Evolutionary conservation across 2,888 invertebrate species (phyloP), one percentile per base, ranked within the genome.

Genomic region (Himalopsyche kuldschensis): DNA sequence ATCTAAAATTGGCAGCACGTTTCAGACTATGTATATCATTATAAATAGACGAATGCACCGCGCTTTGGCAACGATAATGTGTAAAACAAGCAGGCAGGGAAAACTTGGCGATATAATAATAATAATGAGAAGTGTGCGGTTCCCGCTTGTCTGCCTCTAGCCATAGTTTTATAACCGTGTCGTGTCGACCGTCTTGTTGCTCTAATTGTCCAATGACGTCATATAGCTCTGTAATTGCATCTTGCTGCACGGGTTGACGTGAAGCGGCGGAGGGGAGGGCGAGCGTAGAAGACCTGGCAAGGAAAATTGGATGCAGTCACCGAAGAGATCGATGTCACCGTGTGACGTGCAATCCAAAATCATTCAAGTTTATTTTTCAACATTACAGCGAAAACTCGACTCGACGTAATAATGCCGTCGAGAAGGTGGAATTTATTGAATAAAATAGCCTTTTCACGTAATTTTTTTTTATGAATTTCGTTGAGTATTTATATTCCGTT

Each of bases 131-230:
- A 46, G 55, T 80, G 55, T 27, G 24, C 78, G 78, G 80, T 47
- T 30, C 27, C 80, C 41, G 75, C 46, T 80, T 46, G 75, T 75
- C 80, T 76, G 35, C 75, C 80, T 75, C 47, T 20, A 75, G 55
- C 41, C 41, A 41, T 15, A 41, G 41, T 41, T 15, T 41, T 35
- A 41, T 41, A 41, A 15, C 80, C 15, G 55, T 41, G 46, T 75
- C 80, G 75, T 41, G 63, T 81, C 76, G 24, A 46, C 48, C 63
- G 84, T 41, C 80, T 63, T 75, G 83, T 76, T 47, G 79, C 48
- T 84, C 63, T 84, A 84, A 84, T 84, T 84, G 81, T 84, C 75
- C 81, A 78, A 84, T 84, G 81, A 81, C 79, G 81, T 84, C 84
- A 84, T 69, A 47, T 47, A 41, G 63, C 78, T 31, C 75, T 75